Evolutionary conservation across 1,140 invertebrate genomes (phyloP), one percentile per base, ranked within the genome.

Genomic region (Drosophila carrolli): DNA sequence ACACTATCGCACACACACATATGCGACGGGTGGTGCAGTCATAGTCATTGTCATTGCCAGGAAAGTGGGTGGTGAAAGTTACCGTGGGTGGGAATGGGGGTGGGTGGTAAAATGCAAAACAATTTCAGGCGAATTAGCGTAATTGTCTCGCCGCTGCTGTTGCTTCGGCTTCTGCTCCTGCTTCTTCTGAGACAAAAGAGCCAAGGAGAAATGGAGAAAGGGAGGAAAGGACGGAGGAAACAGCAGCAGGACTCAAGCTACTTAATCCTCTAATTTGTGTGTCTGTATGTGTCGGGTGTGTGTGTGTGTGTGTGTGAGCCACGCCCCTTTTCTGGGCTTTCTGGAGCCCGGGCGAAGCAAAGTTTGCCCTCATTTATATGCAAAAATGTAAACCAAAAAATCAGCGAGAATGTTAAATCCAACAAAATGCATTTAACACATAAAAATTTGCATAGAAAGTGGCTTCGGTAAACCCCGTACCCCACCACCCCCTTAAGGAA

Each of bases 381-480:
- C 85, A 90, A 90, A 90, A 90, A 88, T 83, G 85, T 85, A 90
- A 90, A 90, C 85, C 84, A 89, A 90, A 90, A 90, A 90, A 90
- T 90, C 85, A 90, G 85, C 81, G 85, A 89, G 83, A 90, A 90
- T 90, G 84, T 90, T 90, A 90, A 90, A 90, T 90, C 85, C 86
- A 90, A 85, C 85, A 88, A 90, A 90, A 90, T 90, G 85, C 85
- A 90, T 90, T 90, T 90, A 90, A 90, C 85, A 90, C 85, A 90
- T 90, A 90, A 90, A 90, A 90, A 90, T 90, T 90, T 90, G 86
- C 85, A 90, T 90, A 90, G 85, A 90, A 90, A 90, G 86, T 90
- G 85, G 86, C 85, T 81, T 84, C 66, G 86, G 75, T 81, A 81
- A 79, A 68, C 50, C 35, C 32, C 19, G n/a, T 29, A 3, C 3